Conservation (phyloP, 2,113 vertebrate genomes). For the Camelus dromedarius region DNA sequence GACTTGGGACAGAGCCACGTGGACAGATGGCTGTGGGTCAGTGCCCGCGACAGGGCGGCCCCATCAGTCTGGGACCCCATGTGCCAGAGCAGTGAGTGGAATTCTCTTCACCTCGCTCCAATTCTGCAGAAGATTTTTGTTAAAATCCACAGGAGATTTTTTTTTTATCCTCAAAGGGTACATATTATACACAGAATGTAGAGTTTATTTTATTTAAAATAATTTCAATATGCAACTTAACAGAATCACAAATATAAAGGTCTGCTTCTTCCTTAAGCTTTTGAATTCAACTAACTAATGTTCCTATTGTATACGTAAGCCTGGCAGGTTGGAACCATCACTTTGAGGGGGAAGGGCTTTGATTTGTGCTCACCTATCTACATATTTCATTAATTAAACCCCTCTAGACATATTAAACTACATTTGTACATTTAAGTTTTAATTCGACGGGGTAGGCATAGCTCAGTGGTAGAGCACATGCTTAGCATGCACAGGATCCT, state of each 20-base stretch:
- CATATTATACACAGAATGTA: background rate
- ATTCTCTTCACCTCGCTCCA: background rate
- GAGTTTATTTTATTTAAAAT: background rate
- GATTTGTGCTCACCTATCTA: background rate
- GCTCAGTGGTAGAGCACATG: too few relatives aligned
- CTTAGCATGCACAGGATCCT: too few relatives aligned
- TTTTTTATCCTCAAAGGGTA: background rate
- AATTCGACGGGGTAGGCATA: too few relatives aligned
- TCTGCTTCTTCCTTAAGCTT: background rate
- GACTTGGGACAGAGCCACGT: background rate
- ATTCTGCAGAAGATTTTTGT: background rate
- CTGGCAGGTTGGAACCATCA: background rate
- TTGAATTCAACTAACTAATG: background rate
- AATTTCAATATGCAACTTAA: background rate
- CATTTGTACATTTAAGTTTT: background rate
- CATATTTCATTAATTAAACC: background rate
- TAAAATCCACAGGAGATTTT: background rate
- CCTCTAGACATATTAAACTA: background rate
- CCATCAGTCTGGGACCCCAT: too few relatives aligned
- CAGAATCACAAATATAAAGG: background rate
- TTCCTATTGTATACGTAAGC: background rate
- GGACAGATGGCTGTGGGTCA: too few relatives aligned
- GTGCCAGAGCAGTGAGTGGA: background rate
- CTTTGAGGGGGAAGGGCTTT: background rate
- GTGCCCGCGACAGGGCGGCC: rapidly evolving